Evolutionary conservation across 2,113 vertebrate species (phyloP), one percentile per base, ranked within the genome.

Genomic region (Cyrtonyx montezumae): DNA sequence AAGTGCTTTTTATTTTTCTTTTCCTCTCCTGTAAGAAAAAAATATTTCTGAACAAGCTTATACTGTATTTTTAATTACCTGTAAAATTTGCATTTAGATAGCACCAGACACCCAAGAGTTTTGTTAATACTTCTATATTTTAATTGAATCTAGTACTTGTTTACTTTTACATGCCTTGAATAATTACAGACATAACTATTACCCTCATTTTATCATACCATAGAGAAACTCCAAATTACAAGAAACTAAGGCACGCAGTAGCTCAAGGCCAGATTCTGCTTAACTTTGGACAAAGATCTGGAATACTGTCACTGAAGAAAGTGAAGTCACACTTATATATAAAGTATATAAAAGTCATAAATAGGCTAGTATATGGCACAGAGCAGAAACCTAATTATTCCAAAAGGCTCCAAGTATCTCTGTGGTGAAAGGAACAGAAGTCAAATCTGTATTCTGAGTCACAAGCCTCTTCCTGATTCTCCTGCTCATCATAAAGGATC

Each of bases 61-160:
- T 32, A 82, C 8, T 17, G 19, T 58, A 65, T 62, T 87, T 85
- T 77, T 87, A 92, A 61, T 67, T 76, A 89, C 28, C 76, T 7
- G 59, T 6, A 82, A 90, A 87, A 93, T 48, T 67, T 79, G 45
- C 32, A 77, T 62, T 87, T 93, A 76, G 48, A 90, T 65, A 75
- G 62, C 28, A 76, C 8, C 4, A 4, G 56, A 87, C 66, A 92
- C 19, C 36, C 14, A 34, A 63, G 67, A 73, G 21, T 81, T 76
- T 32, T 30, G 16, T 9, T 9, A 23, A 8, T 32, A 82, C 45
- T 93, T 84, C 18, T 4, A 55, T 25, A 85, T 84, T 61, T 58
- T 19, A 65, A 22, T 93, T 68, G 91, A 53, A 83, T 62, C 30
- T 69, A 70, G 15, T 32, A 67, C 46, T 78, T 76, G n/a, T 73